These are phyloP conservation scores for Rhingia rostrata DNA, from an alignment of 2,888 invertebrate species.

Conservation along the genomic window DNA sequence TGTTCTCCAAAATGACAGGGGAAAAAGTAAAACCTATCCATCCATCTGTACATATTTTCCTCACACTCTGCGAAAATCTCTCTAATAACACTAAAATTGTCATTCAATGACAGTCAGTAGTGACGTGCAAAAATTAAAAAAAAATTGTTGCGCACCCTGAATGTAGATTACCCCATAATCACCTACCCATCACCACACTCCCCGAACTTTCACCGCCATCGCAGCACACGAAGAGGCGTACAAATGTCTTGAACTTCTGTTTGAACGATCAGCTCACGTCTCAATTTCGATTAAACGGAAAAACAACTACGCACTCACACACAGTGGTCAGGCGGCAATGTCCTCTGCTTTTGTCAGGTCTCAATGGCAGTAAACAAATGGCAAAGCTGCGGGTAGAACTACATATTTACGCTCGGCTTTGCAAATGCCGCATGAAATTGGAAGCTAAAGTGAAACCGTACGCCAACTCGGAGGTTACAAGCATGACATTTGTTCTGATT, in stretches of 20 bases:
- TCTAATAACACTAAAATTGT: constrained; percentile 63
- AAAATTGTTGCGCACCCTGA: constrained; percentile 55
- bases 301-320: neutral
- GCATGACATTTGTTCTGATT: constrained; percentile 51
- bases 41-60: constrained; percentile 13
- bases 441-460: constrained; percentile 44
- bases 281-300: constrained; percentile 52
- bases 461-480: constrained; percentile 21
- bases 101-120: constrained; percentile 28
- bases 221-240: neutral
- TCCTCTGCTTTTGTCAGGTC: constrained; percentile 37
- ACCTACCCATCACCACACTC: constrained; percentile 20
- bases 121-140: constrained; percentile 5
- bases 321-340: constrained; percentile 36
- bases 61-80: constrained; percentile 3
- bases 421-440: constrained; percentile 52
- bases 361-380: neutral
- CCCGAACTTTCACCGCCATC: constrained; percentile 58
- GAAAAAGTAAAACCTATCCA: constrained; percentile 43
- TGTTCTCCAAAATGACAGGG: neutral
- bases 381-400: constrained; percentile 15
- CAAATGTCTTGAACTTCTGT: constrained; percentile 46
- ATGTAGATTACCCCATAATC: constrained; percentile 64
- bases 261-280: constrained; percentile 48
- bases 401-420: constrained; percentile 46